Evolutionary conservation across 2,113 vertebrate species (phyloP), one percentile per base, ranked within the genome.

Genomic region (Gymnocephalus cernua): DNA sequence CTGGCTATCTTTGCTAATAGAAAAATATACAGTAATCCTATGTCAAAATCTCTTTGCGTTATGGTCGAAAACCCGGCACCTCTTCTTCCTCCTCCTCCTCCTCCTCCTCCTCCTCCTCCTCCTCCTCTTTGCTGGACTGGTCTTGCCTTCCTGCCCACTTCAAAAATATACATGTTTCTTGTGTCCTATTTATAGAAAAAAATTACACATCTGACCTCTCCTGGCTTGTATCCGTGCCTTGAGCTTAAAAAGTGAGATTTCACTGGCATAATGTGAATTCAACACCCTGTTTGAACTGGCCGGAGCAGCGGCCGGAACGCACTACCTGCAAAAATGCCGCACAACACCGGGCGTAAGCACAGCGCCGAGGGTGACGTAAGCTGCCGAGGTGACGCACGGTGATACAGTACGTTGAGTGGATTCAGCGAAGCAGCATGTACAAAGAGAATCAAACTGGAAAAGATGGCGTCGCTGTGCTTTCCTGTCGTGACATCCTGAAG

Each of bases 21-120:
- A 95, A 95, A 96, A 95, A 96, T 95, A 96, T 94, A 95, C 94
- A 95, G 83, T 89, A 93, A 91, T 93, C 91, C 92, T 95, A 88
- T 94, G 88, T 94, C 93, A 93, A 94, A 95, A 94, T 95, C 92
- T 93, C 91, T 87, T 87, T 90, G 86, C 80, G 32, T 76, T 87
- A 68, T 86, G 88, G 83, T 88, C 72, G 75, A 87, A 85, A 85
- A 63, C 89, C 86, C 80, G 77, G 74, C 83, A 29, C 86, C 56
- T 70, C 70, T 38, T 61, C 67, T 41, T 56, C 61, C 19, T 32
- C 29, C 65, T 27, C 67, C 48, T 56, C 61, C 19, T 32, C 29
- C 65, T 27, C 65, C 67, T 5, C 62, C 14, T 29, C 54, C 56
- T 47, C 27, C 50, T 67, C 62, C 25, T 68, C 64, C 13, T 84